A percentile compares a stretch with the other conserved stretches of the same genome.
These are phyloP conservation scores for Psilanteris sp. DNA, from an alignment of 1,140 invertebrate species.

Conservation along the genomic window DNA sequence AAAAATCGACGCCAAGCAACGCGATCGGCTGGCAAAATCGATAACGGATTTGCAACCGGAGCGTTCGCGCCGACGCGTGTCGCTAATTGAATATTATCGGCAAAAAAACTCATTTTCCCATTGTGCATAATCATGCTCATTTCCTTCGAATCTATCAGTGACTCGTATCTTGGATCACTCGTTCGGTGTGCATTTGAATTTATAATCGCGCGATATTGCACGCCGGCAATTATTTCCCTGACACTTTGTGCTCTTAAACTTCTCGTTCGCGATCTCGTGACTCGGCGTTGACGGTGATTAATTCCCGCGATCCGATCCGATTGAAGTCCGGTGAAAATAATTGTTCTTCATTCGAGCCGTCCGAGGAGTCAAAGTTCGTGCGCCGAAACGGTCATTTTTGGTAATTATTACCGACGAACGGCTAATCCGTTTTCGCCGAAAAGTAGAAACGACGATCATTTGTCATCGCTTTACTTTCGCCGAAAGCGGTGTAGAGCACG, in stretches of 20 bases:
- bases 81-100: background rate
- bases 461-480: too few relatives aligned
- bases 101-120: constrained; percentile 1
- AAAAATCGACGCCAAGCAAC: too few relatives aligned
- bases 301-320: too few relatives aligned
- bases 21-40: background rate
- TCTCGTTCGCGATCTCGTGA: too few relatives aligned
- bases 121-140: constrained; percentile 1
- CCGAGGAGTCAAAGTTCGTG: too few relatives aligned
- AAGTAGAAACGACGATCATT: constrained; percentile 38
- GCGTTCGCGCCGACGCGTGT: background rate
- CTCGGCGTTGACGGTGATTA: too few relatives aligned
- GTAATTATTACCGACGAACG: too few relatives aligned
- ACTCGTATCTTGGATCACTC: background rate
- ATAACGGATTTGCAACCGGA: background rate
- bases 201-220: background rate
- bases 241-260: constrained; percentile 10
- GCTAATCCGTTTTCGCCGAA: background rate
- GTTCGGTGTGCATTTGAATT: constrained; percentile 2
- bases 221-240: background rate
- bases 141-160: background rate
- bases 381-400: too few relatives aligned
- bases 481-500: constrained; percentile 21
- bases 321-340: too few relatives aligned
- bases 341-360: too few relatives aligned